Percentiles rank a stretch among this genome's conserved stretches.
phyloP scores from a whole-genome alignment of 2,888 invertebrate species.

The Argynnis bischoffii region DNA sequence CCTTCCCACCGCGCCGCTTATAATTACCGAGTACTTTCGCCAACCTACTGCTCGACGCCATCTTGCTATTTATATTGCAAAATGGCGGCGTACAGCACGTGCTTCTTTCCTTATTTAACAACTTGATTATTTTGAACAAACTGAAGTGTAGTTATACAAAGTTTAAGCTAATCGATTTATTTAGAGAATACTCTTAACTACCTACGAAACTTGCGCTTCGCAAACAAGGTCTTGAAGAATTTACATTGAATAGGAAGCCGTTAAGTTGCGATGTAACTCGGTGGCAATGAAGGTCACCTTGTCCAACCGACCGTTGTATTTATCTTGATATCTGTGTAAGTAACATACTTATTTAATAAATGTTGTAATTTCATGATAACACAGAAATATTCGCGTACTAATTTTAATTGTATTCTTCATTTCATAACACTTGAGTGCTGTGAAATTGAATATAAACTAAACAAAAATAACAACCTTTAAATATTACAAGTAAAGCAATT shows the following conservation, averaged over 20 bases:
- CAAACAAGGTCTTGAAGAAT: conserved; percentile 64
- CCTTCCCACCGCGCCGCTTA: conserved; percentile 65
- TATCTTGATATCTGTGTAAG: conserved; percentile 51
- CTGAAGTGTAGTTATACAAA: conserved; percentile 3
- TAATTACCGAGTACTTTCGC: conserved; percentile 81
- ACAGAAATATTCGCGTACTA: conserved; percentile 13
- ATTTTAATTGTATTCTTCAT: too few relatives aligned
- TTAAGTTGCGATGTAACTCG: conserved; percentile 65
- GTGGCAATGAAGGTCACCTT: conserved; percentile 73
- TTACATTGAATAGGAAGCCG: conserved; percentile 76
- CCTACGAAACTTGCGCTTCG: conserved; percentile 26
- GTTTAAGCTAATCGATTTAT: conserved; percentile 1
- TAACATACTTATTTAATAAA: conserved; percentile 40
- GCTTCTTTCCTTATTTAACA: conserved; percentile 55
- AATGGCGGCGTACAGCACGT: conserved; percentile 75
- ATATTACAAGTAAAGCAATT: neutral
- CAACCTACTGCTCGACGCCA: conserved; percentile 73
- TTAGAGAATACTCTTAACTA: conserved; percentile 8
- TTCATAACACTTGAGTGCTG: too few relatives aligned
- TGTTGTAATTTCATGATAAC: conserved; percentile 28
- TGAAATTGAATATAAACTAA: too few relatives aligned
- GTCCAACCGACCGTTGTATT: conserved; percentile 59
- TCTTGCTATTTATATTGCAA: conserved; percentile 80
- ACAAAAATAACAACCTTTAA: neutral
- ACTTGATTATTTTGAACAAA: conserved; percentile 43